phyloP scores from a whole-genome alignment of 1,140 invertebrate species.

The Diuraphis noxia region DNA sequence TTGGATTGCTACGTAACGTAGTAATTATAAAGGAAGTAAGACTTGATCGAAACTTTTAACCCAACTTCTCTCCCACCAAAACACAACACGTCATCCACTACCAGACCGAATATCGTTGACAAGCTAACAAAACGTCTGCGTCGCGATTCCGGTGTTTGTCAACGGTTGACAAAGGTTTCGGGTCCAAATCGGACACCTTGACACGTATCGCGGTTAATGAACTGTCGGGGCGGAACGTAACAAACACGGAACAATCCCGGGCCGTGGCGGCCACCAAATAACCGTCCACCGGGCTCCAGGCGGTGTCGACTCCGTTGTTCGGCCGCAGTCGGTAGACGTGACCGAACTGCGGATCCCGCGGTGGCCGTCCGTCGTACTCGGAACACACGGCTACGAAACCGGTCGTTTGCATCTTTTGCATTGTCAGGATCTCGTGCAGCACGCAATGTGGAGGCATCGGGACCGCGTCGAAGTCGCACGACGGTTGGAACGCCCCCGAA shows the following conservation, averaged over 20 bases:
- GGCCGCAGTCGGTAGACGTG: neutral
- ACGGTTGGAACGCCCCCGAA: no score
- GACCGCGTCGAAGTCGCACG: neutral
- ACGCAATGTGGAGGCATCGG: constrained; percentile 10
- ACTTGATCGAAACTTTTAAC: no score
- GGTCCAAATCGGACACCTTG: constrained; percentile 34
- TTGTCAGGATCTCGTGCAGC: neutral
- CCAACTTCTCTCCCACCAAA: no score
- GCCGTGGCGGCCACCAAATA: constrained; percentile 39
- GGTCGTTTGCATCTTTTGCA: constrained; percentile 14
- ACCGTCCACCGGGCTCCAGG: neutral
- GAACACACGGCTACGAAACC: neutral
- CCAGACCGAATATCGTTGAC: neutral
- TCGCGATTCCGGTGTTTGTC: constrained; percentile 15
- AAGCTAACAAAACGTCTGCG: neutral
- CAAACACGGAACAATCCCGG: constrained; percentile 23
- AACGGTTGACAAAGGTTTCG: constrained; percentile 23
- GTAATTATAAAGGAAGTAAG: no score
- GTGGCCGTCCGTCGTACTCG: neutral
- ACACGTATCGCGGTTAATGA: neutral
- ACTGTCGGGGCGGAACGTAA: neutral
- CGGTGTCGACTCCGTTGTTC: neutral
- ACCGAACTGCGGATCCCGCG: neutral
- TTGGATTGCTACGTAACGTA: no score
- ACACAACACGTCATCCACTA: no score